phyloP scores from a whole-genome alignment of 2,888 invertebrate genomes.

The Nomada ruficornis region DNA sequence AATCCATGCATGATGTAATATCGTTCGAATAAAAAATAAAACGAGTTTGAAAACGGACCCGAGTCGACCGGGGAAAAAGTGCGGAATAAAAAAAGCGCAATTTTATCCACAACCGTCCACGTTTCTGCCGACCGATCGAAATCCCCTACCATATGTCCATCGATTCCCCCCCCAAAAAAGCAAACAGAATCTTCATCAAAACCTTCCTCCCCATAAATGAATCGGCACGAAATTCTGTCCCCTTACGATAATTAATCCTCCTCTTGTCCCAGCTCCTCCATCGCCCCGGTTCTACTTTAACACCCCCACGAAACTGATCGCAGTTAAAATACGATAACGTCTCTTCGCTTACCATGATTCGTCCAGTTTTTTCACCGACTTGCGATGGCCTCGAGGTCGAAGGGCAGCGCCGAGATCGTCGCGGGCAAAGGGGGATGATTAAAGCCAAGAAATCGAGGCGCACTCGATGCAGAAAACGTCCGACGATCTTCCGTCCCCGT shows the following conservation, averaged over 20 bases:
- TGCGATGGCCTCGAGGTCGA: slow-evolving; percentile 23
- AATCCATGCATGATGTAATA: slow-evolving; percentile 67
- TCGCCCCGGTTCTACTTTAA: too few species aligned
- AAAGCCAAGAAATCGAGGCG: neutral
- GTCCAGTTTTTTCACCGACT: slow-evolving; percentile 39
- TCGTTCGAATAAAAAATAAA: slow-evolving; percentile 54
- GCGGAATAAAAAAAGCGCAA: neutral
- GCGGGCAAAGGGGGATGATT: neutral
- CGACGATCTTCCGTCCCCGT: too few species aligned
- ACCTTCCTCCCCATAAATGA: too few species aligned
- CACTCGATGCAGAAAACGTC: neutral
- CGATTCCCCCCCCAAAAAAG: too few species aligned
- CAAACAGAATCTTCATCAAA: too few species aligned
- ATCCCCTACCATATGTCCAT: too few species aligned
- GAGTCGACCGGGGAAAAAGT: slow-evolving; percentile 15
- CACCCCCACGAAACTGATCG: too few species aligned
- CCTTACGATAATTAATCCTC: too few species aligned
- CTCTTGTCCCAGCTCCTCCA: too few species aligned
- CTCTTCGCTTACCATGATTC: slow-evolving; percentile 62
- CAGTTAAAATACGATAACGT: neutral
- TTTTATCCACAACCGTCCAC: neutral
- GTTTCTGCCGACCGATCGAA: too few species aligned
- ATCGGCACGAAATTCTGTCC: too few species aligned
- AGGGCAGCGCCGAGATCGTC: slow-evolving; percentile 42
- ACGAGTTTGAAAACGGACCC: slow-evolving; percentile 46